Percentiles rank a stretch among this genome's conserved stretches.
These are phyloP conservation scores for Tenrec ecaudatus DNA, from an alignment of 2,113 vertebrate genomes.

Conservation along the genomic window DNA sequence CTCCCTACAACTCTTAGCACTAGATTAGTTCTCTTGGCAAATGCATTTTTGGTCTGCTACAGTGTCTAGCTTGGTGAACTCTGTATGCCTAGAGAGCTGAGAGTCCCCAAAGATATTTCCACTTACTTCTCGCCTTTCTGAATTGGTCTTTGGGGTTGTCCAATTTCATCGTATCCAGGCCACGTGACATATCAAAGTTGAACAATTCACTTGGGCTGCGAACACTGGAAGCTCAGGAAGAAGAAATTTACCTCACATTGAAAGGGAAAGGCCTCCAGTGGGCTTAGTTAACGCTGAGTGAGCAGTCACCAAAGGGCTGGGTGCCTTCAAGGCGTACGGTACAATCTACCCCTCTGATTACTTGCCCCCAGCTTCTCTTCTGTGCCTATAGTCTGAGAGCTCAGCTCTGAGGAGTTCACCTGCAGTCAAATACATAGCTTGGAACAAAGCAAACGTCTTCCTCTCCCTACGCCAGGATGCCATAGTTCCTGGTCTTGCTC, in stretches of 20 bases:
- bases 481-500: neutral
- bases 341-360: slow-evolving; percentile 53
- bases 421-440: slow-evolving; percentile 24
- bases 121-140: slow-evolving; percentile 23
- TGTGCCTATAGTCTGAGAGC: slow-evolving; percentile 45
- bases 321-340: neutral
- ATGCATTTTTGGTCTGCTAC: slow-evolving; percentile 8
- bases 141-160: neutral
- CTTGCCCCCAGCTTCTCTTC: slow-evolving; percentile 16
- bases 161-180: neutral
- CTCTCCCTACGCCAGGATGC: slow-evolving; percentile 23
- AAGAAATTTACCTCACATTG: slow-evolving; percentile 26
- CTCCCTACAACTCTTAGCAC: neutral
- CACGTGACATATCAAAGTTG: neutral
- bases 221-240: slow-evolving; percentile 33
- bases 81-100: neutral
- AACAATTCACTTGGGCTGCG: slow-evolving; percentile 30
- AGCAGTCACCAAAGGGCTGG: slow-evolving; percentile 33
- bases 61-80: slow-evolving; percentile 34
- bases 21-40: slow-evolving; percentile 61
- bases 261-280: slow-evolving; percentile 48
- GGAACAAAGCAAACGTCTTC: slow-evolving; percentile 61
- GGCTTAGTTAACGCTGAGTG: slow-evolving; percentile 47
- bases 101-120: slow-evolving; percentile 7
- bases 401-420: slow-evolving; percentile 40